A percentile compares a stretch with the other conserved stretches of the same genome.
Evolutionary conservation across 2,888 invertebrate genomes (phyloP).

Genomic region (Netelia melanura): DNA sequence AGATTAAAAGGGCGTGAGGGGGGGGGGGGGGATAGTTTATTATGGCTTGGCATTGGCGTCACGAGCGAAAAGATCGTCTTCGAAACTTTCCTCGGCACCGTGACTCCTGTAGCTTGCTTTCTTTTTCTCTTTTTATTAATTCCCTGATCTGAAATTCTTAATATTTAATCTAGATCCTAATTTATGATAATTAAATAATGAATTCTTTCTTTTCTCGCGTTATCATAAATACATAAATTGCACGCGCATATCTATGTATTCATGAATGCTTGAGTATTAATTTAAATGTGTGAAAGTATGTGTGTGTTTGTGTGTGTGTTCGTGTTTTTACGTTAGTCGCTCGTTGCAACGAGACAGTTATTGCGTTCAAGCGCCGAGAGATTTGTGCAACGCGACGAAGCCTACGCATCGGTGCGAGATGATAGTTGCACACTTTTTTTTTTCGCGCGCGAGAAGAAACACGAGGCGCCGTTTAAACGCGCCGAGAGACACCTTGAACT

Average conservation of each 20-base stretch:
- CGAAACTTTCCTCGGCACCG: neutral
- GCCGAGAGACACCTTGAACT: slow-evolving; percentile 74
- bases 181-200: slow-evolving; percentile 11
- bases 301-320: slow-evolving; percentile 5
- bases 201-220: slow-evolving; percentile 14
- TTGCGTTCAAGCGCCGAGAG: slow-evolving; percentile 42
- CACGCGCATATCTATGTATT: neutral
- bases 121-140: slow-evolving; percentile 2
- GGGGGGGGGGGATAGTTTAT: slow-evolving; percentile 72
- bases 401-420: slow-evolving; percentile 5
- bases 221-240: slow-evolving; percentile 1
- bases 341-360: slow-evolving; percentile 9
- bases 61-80: slow-evolving; percentile 23
- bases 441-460: slow-evolving; percentile 52
- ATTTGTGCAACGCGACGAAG: slow-evolving; percentile 31
- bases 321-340: neutral
- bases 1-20: slow-evolving; percentile 70
- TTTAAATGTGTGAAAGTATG: slow-evolving; percentile 10
- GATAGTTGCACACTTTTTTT: slow-evolving; percentile 2
- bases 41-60: slow-evolving; percentile 78
- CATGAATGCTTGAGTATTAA: neutral
- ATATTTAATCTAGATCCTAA: slow-evolving; percentile 21
- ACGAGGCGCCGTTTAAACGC: slow-evolving; percentile 66
- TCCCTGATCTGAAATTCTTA: slow-evolving; percentile 57
- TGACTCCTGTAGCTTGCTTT: slow-evolving; percentile 15